Conservation (phyloP, 2,113 vertebrate species). For the Miniopterus natalensis region DNA sequence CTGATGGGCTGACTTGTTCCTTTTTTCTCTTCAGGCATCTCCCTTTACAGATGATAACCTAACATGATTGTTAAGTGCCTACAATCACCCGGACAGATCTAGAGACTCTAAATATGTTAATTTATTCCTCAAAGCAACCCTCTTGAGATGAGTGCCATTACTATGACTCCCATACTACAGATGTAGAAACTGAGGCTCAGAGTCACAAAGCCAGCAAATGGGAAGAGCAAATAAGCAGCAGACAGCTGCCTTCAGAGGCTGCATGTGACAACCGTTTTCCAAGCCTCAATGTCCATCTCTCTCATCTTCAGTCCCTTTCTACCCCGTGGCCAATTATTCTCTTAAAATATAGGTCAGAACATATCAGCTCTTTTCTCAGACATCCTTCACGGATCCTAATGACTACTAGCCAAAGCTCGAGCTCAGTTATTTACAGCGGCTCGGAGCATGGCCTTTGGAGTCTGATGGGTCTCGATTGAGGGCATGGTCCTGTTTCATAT, state of each 20-base stretch:
- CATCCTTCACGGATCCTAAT: neutral
- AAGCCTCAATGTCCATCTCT: neutral
- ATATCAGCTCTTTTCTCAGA: neutral
- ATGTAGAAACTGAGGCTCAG: neutral
- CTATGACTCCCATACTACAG: neutral
- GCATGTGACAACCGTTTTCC: neutral
- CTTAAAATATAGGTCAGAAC: neutral
- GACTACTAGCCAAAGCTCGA: neutral
- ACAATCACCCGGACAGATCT: neutral
- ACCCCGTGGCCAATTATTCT: neutral
- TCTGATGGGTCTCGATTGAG: neutral
- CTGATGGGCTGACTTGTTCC: neutral
- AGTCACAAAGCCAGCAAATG: neutral
- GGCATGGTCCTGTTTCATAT: neutral
- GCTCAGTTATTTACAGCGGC: neutral
- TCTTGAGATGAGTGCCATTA: neutral
- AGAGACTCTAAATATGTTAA: neutral
- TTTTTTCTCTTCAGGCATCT: neutral
- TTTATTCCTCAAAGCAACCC: neutral
- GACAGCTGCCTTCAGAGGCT: neutral
- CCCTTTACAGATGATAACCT: neutral
- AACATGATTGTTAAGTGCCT: neutral
- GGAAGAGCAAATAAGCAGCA: neutral
- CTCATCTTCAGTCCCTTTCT: neutral
- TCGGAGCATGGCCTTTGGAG: neutral